phyloP scores from a whole-genome alignment of 2,888 invertebrate genomes.

The Limnephilus lunatus region DNA sequence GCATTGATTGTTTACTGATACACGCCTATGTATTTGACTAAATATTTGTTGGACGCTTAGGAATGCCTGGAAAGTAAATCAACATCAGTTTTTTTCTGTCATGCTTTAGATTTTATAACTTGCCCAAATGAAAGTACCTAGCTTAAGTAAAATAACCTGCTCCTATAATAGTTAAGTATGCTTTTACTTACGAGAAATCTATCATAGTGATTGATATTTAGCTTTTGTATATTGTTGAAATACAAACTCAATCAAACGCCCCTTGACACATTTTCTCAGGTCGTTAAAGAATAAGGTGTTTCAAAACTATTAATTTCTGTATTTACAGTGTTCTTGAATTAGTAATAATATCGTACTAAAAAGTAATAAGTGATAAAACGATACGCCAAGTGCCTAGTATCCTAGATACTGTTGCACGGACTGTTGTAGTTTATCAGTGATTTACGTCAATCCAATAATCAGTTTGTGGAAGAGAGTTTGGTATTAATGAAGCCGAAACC shows the following conservation, averaged over 20 bases:
- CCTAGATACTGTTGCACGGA: background rate
- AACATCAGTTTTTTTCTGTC: background rate
- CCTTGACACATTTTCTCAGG: slow-evolving; percentile 8
- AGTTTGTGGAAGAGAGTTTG: slow-evolving; percentile 60
- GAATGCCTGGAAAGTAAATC: background rate
- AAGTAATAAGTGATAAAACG: slow-evolving; percentile 5
- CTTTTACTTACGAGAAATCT: background rate
- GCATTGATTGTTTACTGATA: no score
- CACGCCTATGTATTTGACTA: background rate
- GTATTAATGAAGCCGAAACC: slow-evolving; percentile 67
- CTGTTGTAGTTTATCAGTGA: background rate
- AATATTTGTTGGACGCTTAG: background rate
- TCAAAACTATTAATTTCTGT: background rate
- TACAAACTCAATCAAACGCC: background rate
- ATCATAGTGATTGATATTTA: background rate
- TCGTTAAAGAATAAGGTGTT: slow-evolving; percentile 6
- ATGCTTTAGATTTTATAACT: background rate
- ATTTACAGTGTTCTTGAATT: slow-evolving; percentile 3
- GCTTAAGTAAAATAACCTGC: background rate
- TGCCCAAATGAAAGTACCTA: no score
- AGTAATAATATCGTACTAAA: background rate
- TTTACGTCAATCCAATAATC: background rate
- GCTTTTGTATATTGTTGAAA: background rate
- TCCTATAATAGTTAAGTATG: background rate
- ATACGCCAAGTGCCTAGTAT: slow-evolving; percentile 15